phyloP scores from a whole-genome alignment of 2,797 vertebrate genomes.

The Gadopsis marmoratus region DNA sequence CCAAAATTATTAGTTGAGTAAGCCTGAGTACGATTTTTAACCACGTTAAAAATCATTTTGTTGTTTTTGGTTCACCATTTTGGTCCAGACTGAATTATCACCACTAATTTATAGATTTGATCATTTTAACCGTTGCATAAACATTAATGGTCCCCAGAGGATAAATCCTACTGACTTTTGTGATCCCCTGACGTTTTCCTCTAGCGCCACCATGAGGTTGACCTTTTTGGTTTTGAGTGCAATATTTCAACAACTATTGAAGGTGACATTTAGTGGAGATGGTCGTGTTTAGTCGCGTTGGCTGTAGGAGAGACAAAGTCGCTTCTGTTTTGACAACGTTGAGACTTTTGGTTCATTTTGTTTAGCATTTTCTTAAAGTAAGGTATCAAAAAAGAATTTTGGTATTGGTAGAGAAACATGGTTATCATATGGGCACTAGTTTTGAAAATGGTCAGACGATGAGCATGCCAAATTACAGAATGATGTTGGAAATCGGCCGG shows the following conservation, averaged over 20 bases:
- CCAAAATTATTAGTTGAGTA: not conserved
- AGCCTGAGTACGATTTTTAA: not conserved
- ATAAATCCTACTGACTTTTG: not conserved
- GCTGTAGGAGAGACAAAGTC: not conserved
- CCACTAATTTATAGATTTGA: too few relatives aligned
- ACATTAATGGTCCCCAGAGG: not conserved
- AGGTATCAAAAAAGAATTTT: too few relatives aligned
- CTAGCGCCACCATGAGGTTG: not conserved
- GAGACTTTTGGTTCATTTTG: not conserved
- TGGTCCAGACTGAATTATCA: not conserved
- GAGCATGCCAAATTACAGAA: accelerated
- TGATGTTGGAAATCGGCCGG: not conserved
- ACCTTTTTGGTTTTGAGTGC: not conserved
- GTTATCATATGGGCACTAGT: not conserved
- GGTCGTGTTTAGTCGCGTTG: not conserved
- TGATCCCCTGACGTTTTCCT: not conserved
- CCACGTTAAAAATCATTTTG: too few relatives aligned
- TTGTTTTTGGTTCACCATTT: too few relatives aligned
- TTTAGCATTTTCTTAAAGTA: too few relatives aligned
- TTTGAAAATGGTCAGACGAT: not conserved
- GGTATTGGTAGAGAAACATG: not conserved
- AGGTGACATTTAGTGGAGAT: not conserved
- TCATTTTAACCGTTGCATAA: not conserved
- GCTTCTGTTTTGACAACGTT: not conserved
- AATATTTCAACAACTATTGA: not conserved